Percentiles rank a stretch among this genome's conserved stretches.
Evolutionary conservation across 1,140 invertebrate genomes (phyloP).

Genomic region (Aradophagus sp.): DNA sequence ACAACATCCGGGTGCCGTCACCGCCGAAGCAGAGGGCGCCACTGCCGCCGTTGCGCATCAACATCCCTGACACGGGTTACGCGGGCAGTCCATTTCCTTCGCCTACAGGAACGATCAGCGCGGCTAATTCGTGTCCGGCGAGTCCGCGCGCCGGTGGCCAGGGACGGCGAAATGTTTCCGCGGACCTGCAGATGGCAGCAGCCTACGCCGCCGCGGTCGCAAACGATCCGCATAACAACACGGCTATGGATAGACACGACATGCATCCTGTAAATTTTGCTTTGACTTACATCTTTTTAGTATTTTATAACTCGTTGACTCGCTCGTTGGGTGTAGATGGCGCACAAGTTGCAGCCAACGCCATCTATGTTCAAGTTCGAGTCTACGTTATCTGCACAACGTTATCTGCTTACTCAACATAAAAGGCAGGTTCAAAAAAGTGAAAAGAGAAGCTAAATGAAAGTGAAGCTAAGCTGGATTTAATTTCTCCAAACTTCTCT

Average conservation of each 20-base stretch:
- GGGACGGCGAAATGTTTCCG: conserved; percentile 79
- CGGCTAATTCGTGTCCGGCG: conserved; percentile 96
- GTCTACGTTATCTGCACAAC: too few relatives aligned
- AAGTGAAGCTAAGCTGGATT: too few relatives aligned
- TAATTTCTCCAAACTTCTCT: too few relatives aligned
- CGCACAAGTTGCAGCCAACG: too few relatives aligned
- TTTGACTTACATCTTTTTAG: too few relatives aligned
- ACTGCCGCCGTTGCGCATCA: conserved; percentile 86
- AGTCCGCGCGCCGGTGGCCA: conserved; percentile 87
- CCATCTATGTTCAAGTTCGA: too few relatives aligned
- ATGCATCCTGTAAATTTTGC: conserved; percentile 27
- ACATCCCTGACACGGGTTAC: conserved; percentile 89
- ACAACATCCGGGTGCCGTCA: conserved; percentile 68
- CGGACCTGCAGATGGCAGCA: conserved; percentile 83
- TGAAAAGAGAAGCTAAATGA: too few relatives aligned
- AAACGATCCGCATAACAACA: conserved; percentile 68
- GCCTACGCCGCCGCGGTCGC: conserved; percentile 80
- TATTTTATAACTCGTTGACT: too few relatives aligned
- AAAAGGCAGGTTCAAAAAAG: too few relatives aligned
- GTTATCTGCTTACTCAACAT: too few relatives aligned
- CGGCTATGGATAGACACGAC: conserved; percentile 65
- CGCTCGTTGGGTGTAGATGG: too few relatives aligned
- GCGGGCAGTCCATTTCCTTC: conserved; percentile 92
- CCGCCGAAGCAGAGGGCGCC: conserved; percentile 73
- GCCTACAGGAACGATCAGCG: conserved; percentile 91